These are phyloP conservation scores for Schizaphis graminum DNA, from an alignment of 2,888 invertebrate genomes.

Conservation along the genomic window DNA sequence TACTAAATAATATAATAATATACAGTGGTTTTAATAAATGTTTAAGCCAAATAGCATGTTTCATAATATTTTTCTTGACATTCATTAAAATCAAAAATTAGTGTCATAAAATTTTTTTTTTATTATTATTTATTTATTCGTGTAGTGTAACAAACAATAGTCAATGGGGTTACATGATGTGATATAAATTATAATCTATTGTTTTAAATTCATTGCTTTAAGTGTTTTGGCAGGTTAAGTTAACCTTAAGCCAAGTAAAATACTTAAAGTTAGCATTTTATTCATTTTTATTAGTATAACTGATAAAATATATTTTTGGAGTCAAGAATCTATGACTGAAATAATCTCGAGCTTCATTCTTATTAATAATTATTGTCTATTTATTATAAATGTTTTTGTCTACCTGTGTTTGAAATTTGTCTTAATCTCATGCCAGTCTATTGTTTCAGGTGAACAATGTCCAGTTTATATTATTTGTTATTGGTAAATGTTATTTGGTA, in stretches of 20 bases:
- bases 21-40: neutral
- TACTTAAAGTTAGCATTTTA: neutral
- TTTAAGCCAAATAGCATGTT: neutral
- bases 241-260: neutral
- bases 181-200: neutral
- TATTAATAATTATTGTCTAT: neutral
- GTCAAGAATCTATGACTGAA: neutral
- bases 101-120: neutral
- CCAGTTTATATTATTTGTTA: conserved; percentile 57
- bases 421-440: conserved; percentile 60
- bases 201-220: neutral
- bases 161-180: neutral
- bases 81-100: neutral
- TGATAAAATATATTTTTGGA: neutral
- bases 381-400: conserved; percentile 37
- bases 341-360: neutral
- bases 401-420: conserved; percentile 29
- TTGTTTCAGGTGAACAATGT: conserved; percentile 65
- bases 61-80: neutral
- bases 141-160: neutral
- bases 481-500: conserved; percentile 59
- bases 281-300: neutral
- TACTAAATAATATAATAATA: neutral
- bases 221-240: neutral
- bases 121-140: neutral